phyloP scores from a whole-genome alignment of 2,797 vertebrate species.

The Erithacus rubecula region DNA sequence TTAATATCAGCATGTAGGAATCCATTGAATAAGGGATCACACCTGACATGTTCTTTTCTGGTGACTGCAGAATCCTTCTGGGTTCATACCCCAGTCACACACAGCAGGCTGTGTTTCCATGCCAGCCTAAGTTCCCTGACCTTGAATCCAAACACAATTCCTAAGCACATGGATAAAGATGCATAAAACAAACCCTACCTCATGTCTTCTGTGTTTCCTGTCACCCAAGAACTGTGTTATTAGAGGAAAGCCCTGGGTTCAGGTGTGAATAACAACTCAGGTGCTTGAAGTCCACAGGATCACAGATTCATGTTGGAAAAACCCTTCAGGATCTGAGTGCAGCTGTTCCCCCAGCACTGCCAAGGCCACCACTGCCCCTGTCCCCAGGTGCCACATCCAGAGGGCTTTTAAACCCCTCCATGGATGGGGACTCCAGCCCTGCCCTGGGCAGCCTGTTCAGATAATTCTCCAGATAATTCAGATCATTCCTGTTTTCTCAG shows the following conservation, averaged over 20 bases:
- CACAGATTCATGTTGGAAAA: neutral
- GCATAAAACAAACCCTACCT: neutral
- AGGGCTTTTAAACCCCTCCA: neutral
- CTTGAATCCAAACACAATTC: neutral
- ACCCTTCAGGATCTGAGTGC: neutral
- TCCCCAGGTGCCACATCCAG: neutral
- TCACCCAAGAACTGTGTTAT: accelerated
- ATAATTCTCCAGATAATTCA: neutral
- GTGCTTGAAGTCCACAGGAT: neutral
- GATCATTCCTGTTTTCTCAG: neutral
- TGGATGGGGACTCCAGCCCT: neutral
- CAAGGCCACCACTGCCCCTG: neutral
- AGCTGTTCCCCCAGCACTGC: neutral
- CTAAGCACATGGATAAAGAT: neutral
- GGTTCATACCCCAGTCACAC: neutral
- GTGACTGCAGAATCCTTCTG: neutral
- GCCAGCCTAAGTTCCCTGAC: neutral
- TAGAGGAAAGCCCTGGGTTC: neutral
- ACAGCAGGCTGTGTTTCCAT: neutral
- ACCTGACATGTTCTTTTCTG: neutral
- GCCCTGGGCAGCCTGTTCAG: neutral
- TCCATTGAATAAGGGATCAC: neutral
- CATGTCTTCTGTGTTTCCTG: neutral
- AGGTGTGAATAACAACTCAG: neutral
- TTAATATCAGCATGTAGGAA: neutral